phyloP scores from a whole-genome alignment of 1,140 invertebrate species.

The Papilio machaon region DNA sequence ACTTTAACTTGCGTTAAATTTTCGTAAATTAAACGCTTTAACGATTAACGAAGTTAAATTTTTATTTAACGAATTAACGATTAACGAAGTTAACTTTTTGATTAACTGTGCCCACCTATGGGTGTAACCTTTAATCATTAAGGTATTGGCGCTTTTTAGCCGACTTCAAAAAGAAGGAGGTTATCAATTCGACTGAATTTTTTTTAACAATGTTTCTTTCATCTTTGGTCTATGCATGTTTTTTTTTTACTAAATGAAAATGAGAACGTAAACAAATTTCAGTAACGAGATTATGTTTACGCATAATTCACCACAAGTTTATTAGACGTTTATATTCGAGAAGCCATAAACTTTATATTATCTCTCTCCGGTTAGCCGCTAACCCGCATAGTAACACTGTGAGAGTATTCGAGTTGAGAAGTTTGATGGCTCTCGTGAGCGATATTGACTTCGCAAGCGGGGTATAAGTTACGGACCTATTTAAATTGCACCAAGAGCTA shows the following conservation, averaged over 20 bases:
- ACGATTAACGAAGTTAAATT: too few relatives aligned
- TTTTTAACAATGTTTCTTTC: neutral
- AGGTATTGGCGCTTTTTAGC: neutral
- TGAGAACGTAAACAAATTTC: neutral
- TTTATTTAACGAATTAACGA: too few relatives aligned
- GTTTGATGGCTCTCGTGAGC: constrained; percentile 10
- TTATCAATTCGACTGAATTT: too few relatives aligned
- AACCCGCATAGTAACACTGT: constrained; percentile 2
- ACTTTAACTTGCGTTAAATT: too few relatives aligned
- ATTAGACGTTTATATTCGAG: neutral
- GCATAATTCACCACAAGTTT: neutral
- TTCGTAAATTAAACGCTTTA: too few relatives aligned
- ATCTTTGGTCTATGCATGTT: neutral
- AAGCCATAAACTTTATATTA: neutral
- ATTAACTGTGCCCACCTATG: too few relatives aligned
- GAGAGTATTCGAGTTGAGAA: neutral
- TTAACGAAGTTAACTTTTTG: too few relatives aligned
- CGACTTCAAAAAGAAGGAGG: too few relatives aligned
- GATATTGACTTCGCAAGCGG: constrained; percentile 4
- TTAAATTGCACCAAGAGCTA: constrained; percentile 2
- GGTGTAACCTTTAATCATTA: too few relatives aligned
- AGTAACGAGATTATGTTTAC: neutral
- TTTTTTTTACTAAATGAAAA: neutral
- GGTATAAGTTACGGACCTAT: neutral
- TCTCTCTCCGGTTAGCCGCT: neutral